phyloP scores from a whole-genome alignment of 2,797 vertebrate genomes.

The Alcedo atthis region DNA sequence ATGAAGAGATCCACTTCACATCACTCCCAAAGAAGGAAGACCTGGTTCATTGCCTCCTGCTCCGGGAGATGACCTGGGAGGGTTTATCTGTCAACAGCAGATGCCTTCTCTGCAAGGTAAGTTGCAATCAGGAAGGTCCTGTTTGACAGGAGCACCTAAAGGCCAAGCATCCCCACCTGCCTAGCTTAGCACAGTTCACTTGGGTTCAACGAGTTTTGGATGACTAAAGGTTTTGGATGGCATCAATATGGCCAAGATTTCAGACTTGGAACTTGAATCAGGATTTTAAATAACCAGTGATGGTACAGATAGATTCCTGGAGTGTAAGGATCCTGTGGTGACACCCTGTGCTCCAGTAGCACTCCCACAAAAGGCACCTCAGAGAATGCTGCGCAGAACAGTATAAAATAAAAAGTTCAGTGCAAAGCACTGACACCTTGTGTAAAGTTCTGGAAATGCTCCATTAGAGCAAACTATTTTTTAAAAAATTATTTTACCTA shows the following conservation, averaged over 20 bases:
- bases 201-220: neutral
- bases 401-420: neutral
- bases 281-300: neutral
- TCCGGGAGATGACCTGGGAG: constrained; percentile 72
- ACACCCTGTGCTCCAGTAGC: neutral
- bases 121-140: constrained; percentile 80
- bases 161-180: neutral
- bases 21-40: constrained; percentile 78
- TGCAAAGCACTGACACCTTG: constrained; percentile 35
- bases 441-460: neutral
- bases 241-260: neutral
- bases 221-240: neutral
- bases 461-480: neutral
- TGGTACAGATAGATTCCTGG: neutral
- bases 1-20: constrained; percentile 77
- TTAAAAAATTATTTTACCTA: neutral
- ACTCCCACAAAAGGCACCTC: neutral
- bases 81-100: constrained; percentile 77
- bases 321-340: neutral
- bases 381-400: neutral
- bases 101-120: constrained; percentile 83
- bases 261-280: neutral
- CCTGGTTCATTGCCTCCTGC: constrained; percentile 76
- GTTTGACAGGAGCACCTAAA: constrained; percentile 63
- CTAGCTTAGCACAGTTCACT: neutral